Conservation (phyloP, 2,888 invertebrate species). For the Scrobipalpa costella region DNA sequence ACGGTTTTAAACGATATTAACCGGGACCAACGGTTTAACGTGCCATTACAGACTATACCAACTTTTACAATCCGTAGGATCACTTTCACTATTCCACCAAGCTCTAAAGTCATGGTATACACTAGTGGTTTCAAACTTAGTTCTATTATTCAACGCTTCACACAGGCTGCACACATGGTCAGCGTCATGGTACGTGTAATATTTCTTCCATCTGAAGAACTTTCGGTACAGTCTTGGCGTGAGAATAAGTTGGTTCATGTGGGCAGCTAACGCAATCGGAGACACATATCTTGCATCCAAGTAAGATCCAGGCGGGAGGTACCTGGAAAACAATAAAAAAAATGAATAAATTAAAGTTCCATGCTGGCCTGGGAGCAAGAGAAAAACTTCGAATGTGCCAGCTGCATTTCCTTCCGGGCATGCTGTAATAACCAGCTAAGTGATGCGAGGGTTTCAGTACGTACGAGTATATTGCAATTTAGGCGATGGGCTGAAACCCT, state of each 20-base stretch:
- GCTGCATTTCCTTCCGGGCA: too few relatives aligned
- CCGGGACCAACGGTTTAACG: too few relatives aligned
- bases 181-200: conserved; percentile 52
- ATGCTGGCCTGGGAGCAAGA: too few relatives aligned
- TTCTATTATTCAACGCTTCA: conserved; percentile 51
- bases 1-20: too few relatives aligned
- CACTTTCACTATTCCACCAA: conserved; percentile 53
- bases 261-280: conserved; percentile 46
- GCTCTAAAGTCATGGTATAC: conserved; percentile 53
- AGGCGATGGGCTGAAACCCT: too few relatives aligned
- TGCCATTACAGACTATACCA: background rate
- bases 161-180: conserved; percentile 56
- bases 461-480: too few relatives aligned
- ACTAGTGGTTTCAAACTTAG: conserved; percentile 38
- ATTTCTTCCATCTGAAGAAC: conserved; percentile 58
- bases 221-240: conserved; percentile 48
- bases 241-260: conserved; percentile 49
- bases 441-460: too few relatives aligned
- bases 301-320: conserved; percentile 68
- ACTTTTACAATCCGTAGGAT: background rate
- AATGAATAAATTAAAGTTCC: too few relatives aligned
- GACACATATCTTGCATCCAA: conserved; percentile 49
- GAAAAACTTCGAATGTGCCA: too few relatives aligned
- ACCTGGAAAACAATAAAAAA: conserved; percentile 47
- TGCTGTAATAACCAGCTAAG: too few relatives aligned